Base-by-base conservation (phyloP, 2,888 invertebrate genomes). In the Piscicola geometra region DNA sequence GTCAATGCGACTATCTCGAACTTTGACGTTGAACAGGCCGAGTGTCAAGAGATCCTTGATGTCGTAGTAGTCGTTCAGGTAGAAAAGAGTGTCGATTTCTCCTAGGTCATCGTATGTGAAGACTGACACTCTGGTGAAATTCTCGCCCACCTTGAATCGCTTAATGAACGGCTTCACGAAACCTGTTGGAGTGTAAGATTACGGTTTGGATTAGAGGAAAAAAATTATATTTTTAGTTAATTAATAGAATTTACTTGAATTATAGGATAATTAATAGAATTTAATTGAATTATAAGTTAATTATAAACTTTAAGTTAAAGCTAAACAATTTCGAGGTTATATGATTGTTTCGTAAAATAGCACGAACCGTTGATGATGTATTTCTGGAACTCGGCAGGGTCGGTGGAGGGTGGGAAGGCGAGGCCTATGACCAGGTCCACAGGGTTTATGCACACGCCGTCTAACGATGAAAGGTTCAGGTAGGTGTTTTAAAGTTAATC, bases 161-260 rank as follows among this genome's bases (percentile, higher is more conserved):
- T 28, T 73, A 1, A 73, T 64, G 30, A 73, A 73, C 21, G 73
- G 32, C 33, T n/a, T 60, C 30, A 73, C 32, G 73, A 73, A 64
- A 2, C 64, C 60, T 56, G 21, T 56, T 5, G 60, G n/a, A 18
- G n/a, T 41, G n/a, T n/a, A n/a, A n/a, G n/a, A n/a, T n/a, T n/a
- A n/a, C n/a, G n/a, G n/a, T n/a, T n/a, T n/a, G n/a, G n/a, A n/a
- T n/a, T n/a, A n/a, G n/a, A n/a, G n/a, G n/a, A n/a, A n/a, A n/a
- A n/a, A n/a, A n/a, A n/a, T n/a, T n/a, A n/a, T n/a, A n/a, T n/a
- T n/a, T n/a, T n/a, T n/a, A n/a, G n/a, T n/a, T n/a, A n/a, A n/a
- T n/a, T n/a, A n/a, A n/a, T n/a, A n/a, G n/a, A n/a, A n/a, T n/a
- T n/a, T n/a, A n/a, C n/a, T n/a, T n/a, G n/a, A n/a, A n/a, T n/a